Evolutionary conservation across 2,888 invertebrate genomes (phyloP).

Genomic region (Escarpia spicata): DNA sequence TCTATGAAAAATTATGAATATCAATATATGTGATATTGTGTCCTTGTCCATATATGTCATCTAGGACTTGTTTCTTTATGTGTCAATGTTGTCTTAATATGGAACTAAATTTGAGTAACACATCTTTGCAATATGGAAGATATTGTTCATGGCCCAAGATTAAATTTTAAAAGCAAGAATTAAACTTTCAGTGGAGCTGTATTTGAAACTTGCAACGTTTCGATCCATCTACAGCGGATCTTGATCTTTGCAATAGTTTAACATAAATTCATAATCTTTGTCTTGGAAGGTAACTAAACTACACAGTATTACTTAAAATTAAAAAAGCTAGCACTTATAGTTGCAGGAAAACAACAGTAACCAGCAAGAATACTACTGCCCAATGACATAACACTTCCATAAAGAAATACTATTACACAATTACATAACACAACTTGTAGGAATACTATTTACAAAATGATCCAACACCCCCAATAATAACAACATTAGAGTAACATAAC

Average conservation of each 20-base stretch:
- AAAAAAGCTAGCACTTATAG: not conserved
- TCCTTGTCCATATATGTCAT: not conserved
- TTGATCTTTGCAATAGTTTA: no score
- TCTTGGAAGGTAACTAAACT: no score
- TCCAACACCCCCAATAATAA: not conserved
- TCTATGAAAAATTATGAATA: not conserved
- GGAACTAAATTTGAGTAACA: not conserved
- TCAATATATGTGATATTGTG: not conserved
- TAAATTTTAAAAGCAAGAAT: no score
- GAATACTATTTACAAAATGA: not conserved
- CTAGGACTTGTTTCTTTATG: not conserved
- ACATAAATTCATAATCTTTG: no score
- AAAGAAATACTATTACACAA: not conserved
- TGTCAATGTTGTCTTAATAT: not conserved
- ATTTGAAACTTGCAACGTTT: no score
- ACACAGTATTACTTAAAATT: not conserved
- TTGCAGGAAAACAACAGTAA: not conserved
- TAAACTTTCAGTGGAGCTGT: no score
- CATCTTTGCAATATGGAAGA: not conserved
- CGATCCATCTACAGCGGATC: no score
- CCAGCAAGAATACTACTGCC: not conserved
- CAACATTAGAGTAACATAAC: not conserved
- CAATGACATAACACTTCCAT: not conserved
- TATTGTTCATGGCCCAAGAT: no score
- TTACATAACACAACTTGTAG: not conserved